Evolutionary conservation across 2,888 invertebrate genomes (phyloP), one percentile per base, ranked within the genome.

Genomic region (Drosophila yooni): DNA sequence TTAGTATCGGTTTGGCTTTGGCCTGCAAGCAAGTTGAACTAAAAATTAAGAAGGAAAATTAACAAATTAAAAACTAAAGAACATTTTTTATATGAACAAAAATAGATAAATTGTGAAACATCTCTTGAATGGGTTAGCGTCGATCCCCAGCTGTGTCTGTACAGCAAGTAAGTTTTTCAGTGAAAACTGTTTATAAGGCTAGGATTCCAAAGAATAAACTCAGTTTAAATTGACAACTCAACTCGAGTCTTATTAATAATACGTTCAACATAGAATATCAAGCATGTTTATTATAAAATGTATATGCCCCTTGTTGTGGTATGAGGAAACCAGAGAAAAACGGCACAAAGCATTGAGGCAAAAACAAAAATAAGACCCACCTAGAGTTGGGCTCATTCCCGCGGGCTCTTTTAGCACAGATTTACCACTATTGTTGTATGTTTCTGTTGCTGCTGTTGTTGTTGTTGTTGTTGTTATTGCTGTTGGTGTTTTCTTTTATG

Each of bases 371-470:
- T 61, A 57, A 21, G n/a, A 8, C 56, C 56, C 3, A 15, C 3
- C 15, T 21, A 53, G 50, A 53, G 57, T 53, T 59, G 21, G 21
- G 52, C 58, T 40, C 52, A 31, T 46, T 70, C 74, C 70, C 81
- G 64, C 58, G 77, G 79, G 79, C 52, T 74, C 81, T 56, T 76
- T 80, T 70, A 72, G 72, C 68, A 75, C 76, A 76, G 76, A 79
- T 78, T 78, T 79, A 57, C 65, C 56, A 57, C 67, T 65, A 74
- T 75, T 77, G 79, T 78, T 74, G 62, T 67, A 40, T 53, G 62
- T 40, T 46, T 74, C 51, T 36, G 43, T 11, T 50, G 46, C 36
- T 27, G 13, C 50, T 58, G 25, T 8, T 48, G 31, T 8, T 61
- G 53, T 40, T 58, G 38, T 25, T 59, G 31, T 40, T 63, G n/a